Evolutionary conservation across 2,797 vertebrate genomes (phyloP).

Genomic region (Chelidonichthys spinosus): DNA sequence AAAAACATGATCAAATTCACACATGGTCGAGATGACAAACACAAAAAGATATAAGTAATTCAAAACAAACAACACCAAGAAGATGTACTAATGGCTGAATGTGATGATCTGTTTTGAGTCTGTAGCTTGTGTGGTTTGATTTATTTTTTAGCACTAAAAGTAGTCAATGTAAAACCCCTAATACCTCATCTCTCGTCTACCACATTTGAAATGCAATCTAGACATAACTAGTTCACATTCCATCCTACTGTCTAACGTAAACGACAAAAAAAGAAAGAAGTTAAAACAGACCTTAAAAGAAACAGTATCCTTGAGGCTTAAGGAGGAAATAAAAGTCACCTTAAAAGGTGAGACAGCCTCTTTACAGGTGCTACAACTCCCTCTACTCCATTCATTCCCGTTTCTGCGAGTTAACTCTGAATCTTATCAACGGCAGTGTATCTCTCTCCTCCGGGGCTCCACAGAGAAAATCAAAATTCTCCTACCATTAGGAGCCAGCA

Average conservation of each 20-base stretch:
- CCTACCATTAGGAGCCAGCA: constrained; percentile 57
- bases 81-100: constrained; percentile 8
- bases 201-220: constrained; percentile 1
- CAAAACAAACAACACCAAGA: constrained; percentile 22
- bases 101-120: constrained; percentile 1
- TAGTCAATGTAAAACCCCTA: not conserved
- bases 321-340: constrained; percentile 60
- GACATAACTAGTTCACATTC: constrained; percentile 18
- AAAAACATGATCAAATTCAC: constrained; percentile 3
- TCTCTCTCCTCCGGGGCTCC: constrained; percentile 23
- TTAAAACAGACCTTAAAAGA: constrained; percentile 1
- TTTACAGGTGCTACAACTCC: constrained; percentile 12
- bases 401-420: constrained; percentile 9
- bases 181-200: not conserved
- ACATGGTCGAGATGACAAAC: constrained; percentile 17
- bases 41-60: constrained; percentile 14
- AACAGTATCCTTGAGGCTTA: constrained; percentile 7
- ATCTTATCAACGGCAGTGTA: constrained; percentile 20
- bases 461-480: constrained; percentile 18
- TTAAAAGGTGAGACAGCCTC: constrained; percentile 62
- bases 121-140: not conserved
- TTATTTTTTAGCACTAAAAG: constrained; percentile 12
- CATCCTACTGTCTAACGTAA: constrained; percentile 4
- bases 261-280: constrained; percentile 17
- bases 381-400: not conserved